phyloP scores from a whole-genome alignment of 1,140 invertebrate species.

The Pinna nobilis region DNA sequence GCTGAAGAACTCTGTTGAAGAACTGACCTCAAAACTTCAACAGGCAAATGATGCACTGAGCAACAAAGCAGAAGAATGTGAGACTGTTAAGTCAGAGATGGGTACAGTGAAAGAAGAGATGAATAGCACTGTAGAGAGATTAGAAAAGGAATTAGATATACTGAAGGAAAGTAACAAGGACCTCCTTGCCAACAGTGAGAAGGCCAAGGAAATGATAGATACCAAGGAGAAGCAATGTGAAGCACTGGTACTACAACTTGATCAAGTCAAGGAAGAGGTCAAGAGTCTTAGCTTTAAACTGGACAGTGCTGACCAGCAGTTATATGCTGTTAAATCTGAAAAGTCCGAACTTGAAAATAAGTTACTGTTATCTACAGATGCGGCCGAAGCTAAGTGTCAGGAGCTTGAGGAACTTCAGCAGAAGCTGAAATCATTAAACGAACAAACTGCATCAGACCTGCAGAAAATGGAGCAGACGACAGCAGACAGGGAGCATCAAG shows the following conservation, averaged over 20 bases:
- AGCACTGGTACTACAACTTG: background rate
- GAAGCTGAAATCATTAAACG: background rate
- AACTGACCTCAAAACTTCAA: conserved; percentile 17
- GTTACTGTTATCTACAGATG: too few relatives aligned
- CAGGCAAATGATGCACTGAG: conserved; percentile 35
- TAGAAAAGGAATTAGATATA: too few relatives aligned
- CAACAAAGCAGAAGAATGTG: conserved; percentile 20
- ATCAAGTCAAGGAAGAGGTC: too few relatives aligned
- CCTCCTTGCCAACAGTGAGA: too few relatives aligned
- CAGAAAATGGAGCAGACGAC: background rate
- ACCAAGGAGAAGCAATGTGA: background rate
- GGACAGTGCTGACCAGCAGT: too few relatives aligned
- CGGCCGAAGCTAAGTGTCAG: too few relatives aligned
- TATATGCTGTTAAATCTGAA: too few relatives aligned
- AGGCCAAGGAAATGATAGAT: background rate
- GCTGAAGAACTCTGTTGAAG: too few relatives aligned
- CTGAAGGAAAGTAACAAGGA: too few relatives aligned
- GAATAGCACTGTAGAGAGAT: background rate
- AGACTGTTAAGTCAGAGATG: background rate
- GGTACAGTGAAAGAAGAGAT: background rate
- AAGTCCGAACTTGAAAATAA: too few relatives aligned
- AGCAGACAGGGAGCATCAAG: background rate
- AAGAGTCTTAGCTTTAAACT: too few relatives aligned
- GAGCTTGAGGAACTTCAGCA: background rate
- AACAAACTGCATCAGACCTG: background rate